Percentiles rank a stretch among this genome's conserved stretches.
Conservation (phyloP, 2,797 vertebrate species). For the Tangara arthus region DNA sequence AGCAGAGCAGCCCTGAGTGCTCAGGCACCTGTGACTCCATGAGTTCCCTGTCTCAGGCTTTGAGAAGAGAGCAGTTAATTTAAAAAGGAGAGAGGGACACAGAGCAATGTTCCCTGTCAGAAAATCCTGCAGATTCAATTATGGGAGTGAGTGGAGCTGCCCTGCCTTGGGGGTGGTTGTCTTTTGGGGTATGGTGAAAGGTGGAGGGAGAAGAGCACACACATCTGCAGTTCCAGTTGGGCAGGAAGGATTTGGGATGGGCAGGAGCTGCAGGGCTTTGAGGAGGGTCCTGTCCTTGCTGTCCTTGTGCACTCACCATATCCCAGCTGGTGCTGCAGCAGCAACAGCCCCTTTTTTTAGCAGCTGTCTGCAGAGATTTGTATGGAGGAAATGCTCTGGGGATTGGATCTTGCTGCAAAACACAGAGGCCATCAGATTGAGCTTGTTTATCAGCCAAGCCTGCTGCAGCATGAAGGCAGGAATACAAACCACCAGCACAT, state of each 20-base stretch:
- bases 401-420: not conserved
- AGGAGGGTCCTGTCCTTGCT: not conserved
- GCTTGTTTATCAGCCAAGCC: not conserved
- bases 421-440: not conserved
- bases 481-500: not conserved
- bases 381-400: not conserved
- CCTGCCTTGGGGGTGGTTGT: not conserved
- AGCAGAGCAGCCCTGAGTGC: not conserved
- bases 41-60: not conserved
- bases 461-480: not conserved
- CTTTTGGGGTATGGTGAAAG: not conserved
- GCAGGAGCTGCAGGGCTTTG: not conserved
- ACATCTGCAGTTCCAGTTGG: rapidly evolving
- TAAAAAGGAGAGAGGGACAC: not conserved
- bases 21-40: not conserved
- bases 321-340: not conserved
- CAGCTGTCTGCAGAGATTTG: not conserved
- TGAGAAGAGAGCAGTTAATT: not conserved
- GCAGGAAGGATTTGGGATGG: not conserved
- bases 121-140: not conserved
- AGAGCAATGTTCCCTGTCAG: not conserved
- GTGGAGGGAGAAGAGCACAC: not conserved
- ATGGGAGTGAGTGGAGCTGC: not conserved
- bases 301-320: not conserved
- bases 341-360: not conserved